These are phyloP conservation scores for Cryptophagus acutangulus DNA, from an alignment of 2,888 invertebrate genomes.

Conservation along the genomic window DNA sequence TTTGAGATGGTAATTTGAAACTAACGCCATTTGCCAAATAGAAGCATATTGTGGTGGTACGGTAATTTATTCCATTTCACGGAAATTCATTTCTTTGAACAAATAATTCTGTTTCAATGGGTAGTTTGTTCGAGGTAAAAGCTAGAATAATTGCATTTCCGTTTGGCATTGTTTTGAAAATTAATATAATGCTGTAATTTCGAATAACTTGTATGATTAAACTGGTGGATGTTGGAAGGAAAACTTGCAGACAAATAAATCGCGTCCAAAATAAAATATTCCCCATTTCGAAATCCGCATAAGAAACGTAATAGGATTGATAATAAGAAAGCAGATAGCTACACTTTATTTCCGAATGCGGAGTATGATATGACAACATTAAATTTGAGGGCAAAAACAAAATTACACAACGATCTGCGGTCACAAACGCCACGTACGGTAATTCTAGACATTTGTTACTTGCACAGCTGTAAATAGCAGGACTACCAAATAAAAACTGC, in stretches of 20 bases:
- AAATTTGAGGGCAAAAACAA: constrained; percentile 23
- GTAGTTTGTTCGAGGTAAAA: no score
- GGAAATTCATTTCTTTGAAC: constrained; percentile 9
- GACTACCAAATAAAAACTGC: constrained; percentile 14
- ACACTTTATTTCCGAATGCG: constrained; percentile 2
- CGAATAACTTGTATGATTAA: no score
- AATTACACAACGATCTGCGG: constrained; percentile 27
- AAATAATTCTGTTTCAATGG: constrained; percentile 5
- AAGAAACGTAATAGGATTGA: no score
- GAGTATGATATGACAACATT: constrained; percentile 22
- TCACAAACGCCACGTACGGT: constrained; percentile 25
- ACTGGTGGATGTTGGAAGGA: no score
- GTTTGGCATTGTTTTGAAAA: no score
- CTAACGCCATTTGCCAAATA: constrained; percentile 18
- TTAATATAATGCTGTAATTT: no score
- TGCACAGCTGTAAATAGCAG: constrained; percentile 27
- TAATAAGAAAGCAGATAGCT: no score
- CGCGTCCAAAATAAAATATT: no score
- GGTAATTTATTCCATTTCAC: constrained; percentile 2
- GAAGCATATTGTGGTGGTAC: constrained; percentile 1
- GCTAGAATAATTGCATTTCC: no score
- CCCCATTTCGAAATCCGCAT: no score
- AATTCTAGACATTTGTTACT: constrained; percentile 29
- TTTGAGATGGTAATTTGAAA: constrained; percentile 20
- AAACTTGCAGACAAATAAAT: no score